These are phyloP conservation scores for Heliconius erato DNA, from an alignment of 2,888 invertebrate species.

Conservation along the genomic window DNA sequence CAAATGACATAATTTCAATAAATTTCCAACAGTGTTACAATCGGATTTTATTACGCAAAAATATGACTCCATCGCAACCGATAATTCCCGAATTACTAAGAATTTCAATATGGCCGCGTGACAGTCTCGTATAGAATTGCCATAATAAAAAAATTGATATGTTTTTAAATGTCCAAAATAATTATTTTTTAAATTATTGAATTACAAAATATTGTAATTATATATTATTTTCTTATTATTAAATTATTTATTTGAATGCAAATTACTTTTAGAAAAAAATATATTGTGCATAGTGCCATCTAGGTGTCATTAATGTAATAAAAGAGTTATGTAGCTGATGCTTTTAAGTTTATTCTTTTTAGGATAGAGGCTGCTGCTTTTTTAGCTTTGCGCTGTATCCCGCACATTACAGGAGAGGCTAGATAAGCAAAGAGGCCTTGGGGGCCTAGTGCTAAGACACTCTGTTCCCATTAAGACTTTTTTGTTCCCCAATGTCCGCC, in stretches of 20 bases:
- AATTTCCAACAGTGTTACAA: constrained; percentile 80
- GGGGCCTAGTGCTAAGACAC: too few relatives aligned
- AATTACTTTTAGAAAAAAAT: neutral
- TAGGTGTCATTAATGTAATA: neutral
- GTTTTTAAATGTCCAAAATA: neutral
- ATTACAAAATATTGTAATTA: neutral
- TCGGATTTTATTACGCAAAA: constrained; percentile 83
- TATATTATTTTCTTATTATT: neutral
- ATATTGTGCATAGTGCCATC: neutral
- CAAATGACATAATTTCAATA: constrained; percentile 84
- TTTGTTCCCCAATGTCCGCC: too few relatives aligned
- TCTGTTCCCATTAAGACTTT: too few relatives aligned
- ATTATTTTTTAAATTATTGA: neutral
- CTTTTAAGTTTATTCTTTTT: constrained; percentile 6
- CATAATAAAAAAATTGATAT: constrained; percentile 47
- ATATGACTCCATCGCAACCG: constrained; percentile 85
- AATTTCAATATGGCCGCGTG: constrained; percentile 75
- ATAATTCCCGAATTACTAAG: constrained; percentile 81
- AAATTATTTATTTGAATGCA: neutral
- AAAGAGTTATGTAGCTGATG: neutral
- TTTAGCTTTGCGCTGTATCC: too few relatives aligned
- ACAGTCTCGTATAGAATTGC: constrained; percentile 58
- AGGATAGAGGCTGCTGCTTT: neutral
- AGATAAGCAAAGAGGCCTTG: too few relatives aligned
- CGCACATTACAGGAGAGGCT: too few relatives aligned